Evolutionary conservation across 2,888 invertebrate species (phyloP).

Genomic region (Eupithecia dodoneata): DNA sequence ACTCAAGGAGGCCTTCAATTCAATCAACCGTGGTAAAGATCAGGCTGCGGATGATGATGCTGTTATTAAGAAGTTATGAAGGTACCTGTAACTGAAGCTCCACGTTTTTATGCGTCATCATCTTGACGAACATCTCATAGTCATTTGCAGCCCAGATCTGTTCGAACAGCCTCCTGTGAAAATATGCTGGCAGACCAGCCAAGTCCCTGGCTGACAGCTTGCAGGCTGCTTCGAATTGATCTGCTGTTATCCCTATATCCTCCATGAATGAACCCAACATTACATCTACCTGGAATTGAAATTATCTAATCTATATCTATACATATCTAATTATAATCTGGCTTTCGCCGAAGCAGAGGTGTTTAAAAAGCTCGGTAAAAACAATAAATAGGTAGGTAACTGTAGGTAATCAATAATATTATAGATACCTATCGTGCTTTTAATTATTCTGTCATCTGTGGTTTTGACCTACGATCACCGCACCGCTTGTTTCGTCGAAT

Average conservation of each 20-base stretch:
- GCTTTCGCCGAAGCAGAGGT: background rate
- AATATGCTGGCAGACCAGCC: conserved; percentile 82
- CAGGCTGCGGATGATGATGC: background rate
- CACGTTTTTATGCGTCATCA: conserved; percentile 97
- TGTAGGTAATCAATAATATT: no score
- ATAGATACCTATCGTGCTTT: background rate
- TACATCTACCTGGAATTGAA: conserved; percentile 88
- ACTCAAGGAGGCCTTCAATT: background rate
- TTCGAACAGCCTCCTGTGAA: conserved; percentile 85
- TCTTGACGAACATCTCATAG: conserved; percentile 93
- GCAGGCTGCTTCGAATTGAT: conserved; percentile 94
- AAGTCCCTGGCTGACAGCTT: conserved; percentile 75
- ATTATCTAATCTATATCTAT: background rate
- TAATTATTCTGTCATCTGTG: no score
- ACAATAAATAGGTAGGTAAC: no score
- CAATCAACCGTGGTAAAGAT: background rate
- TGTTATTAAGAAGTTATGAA: background rate
- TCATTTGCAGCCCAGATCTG: conserved; percentile 97
- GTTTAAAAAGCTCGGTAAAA: background rate
- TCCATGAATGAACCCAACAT: conserved; percentile 97
- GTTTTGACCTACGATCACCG: background rate
- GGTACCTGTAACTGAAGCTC: conserved; percentile 90
- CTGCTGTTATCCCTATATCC: conserved; percentile 94
- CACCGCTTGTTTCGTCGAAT: background rate
- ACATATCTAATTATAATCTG: background rate